These are phyloP conservation scores for Eilema sororculum DNA, from an alignment of 2,888 invertebrate genomes.

Conservation along the genomic window DNA sequence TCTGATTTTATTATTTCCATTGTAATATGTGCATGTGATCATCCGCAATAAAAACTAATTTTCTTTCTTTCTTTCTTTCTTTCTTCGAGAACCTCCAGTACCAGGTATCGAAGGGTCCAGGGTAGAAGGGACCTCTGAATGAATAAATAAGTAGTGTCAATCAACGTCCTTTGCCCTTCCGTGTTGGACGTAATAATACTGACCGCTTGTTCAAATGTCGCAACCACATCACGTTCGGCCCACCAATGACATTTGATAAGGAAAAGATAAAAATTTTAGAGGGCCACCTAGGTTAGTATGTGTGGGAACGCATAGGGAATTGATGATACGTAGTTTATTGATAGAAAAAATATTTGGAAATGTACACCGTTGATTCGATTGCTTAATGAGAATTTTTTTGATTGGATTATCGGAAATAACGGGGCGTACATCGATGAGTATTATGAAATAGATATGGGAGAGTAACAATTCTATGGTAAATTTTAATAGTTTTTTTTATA, in stretches of 20 bases:
- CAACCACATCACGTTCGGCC: conserved; percentile 45
- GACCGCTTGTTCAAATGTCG: conserved; percentile 28
- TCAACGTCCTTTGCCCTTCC: conserved; percentile 63
- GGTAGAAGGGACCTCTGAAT: conserved; percentile 67
- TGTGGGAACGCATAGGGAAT: conserved; percentile 26
- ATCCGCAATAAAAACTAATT: too few species aligned
- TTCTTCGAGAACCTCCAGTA: conserved; percentile 48
- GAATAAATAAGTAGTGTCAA: conserved; percentile 79
- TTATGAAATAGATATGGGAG: not conserved
- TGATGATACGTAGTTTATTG: conserved; percentile 6
- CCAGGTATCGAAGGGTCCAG: conserved; percentile 51
- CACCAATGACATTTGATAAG: conserved; percentile 52
- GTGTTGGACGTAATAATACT: conserved; percentile 53
- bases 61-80: too few species aligned
- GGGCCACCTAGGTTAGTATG: conserved; percentile 42
- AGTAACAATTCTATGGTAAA: too few species aligned
- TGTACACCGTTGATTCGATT: conserved; percentile 9
- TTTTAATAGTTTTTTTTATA: not conserved
- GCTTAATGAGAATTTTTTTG: not conserved
- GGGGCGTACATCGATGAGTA: not conserved
- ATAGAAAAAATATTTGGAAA: conserved; percentile 5
- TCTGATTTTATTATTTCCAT: too few species aligned
- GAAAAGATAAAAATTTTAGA: conserved; percentile 47
- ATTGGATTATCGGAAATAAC: not conserved
- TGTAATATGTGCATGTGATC: too few species aligned